A percentile compares a stretch with the other conserved stretches of the same genome.
Evolutionary conservation across 2,888 invertebrate genomes (phyloP).

Genomic region (Latrodectus elegans): DNA sequence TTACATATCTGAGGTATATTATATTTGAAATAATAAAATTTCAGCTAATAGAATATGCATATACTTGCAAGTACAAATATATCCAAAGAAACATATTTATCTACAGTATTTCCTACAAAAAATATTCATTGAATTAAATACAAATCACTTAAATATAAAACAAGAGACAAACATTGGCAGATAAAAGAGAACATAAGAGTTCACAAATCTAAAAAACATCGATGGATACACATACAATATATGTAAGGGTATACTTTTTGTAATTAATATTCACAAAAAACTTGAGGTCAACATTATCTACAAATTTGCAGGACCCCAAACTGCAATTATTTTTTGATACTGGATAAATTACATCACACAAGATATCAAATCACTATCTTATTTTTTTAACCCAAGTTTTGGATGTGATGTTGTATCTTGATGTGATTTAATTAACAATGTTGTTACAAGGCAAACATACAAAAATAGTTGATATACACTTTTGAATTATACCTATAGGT

Average conservation of each 20-base stretch:
- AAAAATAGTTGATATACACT: constrained; percentile 67
- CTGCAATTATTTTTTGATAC: constrained; percentile 28
- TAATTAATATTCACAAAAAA: constrained; percentile 54
- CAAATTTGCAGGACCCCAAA: constrained; percentile 14
- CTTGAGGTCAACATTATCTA: constrained; percentile 47
- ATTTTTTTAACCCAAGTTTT: constrained; percentile 10
- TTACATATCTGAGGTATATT: too few relatives aligned
- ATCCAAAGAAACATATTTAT: too few relatives aligned
- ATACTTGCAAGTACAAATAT: too few relatives aligned
- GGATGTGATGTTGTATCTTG: background rate
- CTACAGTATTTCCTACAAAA: too few relatives aligned
- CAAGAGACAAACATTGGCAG: constrained; percentile 51
- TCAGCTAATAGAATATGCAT: too few relatives aligned
- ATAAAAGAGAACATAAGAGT: constrained; percentile 40
- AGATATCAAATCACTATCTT: background rate
- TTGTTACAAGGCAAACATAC: constrained; percentile 56
- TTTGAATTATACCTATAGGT: constrained; percentile 30
- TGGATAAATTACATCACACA: constrained; percentile 18
- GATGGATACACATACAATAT: constrained; percentile 20
- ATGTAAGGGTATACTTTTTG: constrained; percentile 6
- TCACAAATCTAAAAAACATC: constrained; percentile 35
- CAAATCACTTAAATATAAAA: constrained; percentile 10
- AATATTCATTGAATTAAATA: background rate
- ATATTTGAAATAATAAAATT: too few relatives aligned
- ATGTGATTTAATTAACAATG: constrained; percentile 24